These are phyloP conservation scores for Carassius carassius DNA, from an alignment of 2,113 vertebrate genomes.

Conservation along the genomic window DNA sequence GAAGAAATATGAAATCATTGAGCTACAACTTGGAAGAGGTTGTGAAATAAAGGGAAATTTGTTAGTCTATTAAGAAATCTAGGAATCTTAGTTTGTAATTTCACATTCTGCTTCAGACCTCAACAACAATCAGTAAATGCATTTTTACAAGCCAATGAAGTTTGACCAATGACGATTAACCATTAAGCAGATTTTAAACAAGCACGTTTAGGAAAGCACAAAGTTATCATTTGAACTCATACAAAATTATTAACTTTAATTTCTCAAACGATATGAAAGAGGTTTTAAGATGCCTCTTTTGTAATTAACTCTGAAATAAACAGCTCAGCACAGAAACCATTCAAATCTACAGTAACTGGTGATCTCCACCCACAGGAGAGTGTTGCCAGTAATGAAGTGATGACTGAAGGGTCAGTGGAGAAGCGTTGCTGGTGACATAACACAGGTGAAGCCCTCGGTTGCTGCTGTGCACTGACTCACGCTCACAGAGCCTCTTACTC, in stretches of 20 bases:
- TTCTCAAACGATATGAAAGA: too few species aligned
- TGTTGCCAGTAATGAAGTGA: not conserved
- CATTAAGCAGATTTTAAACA: too few species aligned
- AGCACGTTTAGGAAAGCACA: too few species aligned
- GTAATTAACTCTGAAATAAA: not conserved
- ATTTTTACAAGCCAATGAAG: not conserved
- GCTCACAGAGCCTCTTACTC: constrained; percentile 26
- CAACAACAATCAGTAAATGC: not conserved
- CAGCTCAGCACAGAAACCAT: not conserved
- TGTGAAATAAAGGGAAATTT: not conserved
- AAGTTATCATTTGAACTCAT: too few species aligned
- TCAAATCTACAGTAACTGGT: not conserved
- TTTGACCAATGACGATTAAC: not conserved
- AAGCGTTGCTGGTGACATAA: constrained; percentile 40
- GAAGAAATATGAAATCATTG: not conserved
- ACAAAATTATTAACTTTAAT: too few species aligned
- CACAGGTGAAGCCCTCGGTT: constrained; percentile 55
- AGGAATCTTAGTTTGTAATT: not conserved
- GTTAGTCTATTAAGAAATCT: not conserved
- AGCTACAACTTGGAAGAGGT: not conserved
- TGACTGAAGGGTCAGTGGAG: not conserved
- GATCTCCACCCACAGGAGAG: not conserved
- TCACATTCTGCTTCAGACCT: not conserved
- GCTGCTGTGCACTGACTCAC: constrained; percentile 32
- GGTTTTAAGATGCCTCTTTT: not conserved